phyloP scores from a whole-genome alignment of 2,113 vertebrate species.

The Malurus cyaneus region DNA sequence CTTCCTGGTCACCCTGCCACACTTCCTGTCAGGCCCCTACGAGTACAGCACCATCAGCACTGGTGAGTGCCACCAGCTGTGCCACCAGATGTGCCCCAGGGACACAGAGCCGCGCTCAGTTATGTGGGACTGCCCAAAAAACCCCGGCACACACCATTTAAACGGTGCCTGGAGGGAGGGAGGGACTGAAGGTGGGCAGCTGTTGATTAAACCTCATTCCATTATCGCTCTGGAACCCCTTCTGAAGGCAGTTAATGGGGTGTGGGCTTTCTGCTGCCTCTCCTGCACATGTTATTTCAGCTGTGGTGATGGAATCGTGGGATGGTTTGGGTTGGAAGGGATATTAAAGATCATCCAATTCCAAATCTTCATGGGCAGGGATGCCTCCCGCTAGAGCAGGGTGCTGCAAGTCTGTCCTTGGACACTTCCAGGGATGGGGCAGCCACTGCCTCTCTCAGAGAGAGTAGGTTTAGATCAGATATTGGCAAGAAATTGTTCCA shows the following conservation, averaged over 20 bases:
- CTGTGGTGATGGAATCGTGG: background rate
- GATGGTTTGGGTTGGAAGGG: background rate
- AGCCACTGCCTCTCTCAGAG: background rate
- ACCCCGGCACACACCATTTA: fast-evolving
- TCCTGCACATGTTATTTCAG: fast-evolving
- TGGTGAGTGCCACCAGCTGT: constrained; percentile 54
- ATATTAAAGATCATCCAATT: fast-evolving
- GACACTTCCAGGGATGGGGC: background rate
- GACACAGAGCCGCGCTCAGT: background rate
- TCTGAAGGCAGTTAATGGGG: background rate
- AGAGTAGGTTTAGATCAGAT: background rate
- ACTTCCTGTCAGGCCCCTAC: constrained; percentile 88
- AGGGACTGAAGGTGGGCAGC: background rate
- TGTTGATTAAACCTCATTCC: background rate
- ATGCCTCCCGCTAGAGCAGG: background rate
- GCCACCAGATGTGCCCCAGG: background rate
- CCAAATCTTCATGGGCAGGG: background rate
- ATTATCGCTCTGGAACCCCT: background rate
- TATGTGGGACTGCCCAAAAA: fast-evolving
- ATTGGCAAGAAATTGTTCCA: background rate
- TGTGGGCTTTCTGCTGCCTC: background rate
- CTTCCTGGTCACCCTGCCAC: constrained; percentile 89
- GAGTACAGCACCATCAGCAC: constrained; percentile 39
- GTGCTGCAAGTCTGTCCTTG: background rate
- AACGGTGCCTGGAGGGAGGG: background rate